Evolutionary conservation across 2,797 vertebrate genomes (phyloP).

Genomic region (Tachyglossus aculeatus): DNA sequence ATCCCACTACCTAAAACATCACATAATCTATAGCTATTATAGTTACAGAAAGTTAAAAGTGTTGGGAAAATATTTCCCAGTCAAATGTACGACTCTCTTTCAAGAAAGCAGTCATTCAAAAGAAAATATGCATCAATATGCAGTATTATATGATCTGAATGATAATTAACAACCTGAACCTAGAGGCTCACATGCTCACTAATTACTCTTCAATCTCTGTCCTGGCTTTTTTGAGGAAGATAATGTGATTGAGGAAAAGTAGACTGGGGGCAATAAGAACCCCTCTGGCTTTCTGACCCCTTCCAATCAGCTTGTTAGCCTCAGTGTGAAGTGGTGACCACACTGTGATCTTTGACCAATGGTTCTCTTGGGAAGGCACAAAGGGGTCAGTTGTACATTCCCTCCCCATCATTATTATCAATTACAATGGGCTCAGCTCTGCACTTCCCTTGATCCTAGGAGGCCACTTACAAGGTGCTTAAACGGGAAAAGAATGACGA

Average conservation of each 20-base stretch:
- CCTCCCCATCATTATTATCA: constrained; percentile 45
- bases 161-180: too few relatives aligned
- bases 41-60: constrained; percentile 27
- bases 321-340: background rate
- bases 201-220: accelerated
- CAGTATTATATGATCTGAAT: too few relatives aligned
- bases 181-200: background rate
- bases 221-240: background rate
- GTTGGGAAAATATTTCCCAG: constrained; percentile 6
- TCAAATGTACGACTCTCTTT: background rate
- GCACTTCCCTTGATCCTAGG: constrained; percentile 21
- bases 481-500: background rate
- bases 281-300: constrained; percentile 20
- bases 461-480: background rate
- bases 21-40: constrained; percentile 29
- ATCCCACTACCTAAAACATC: constrained; percentile 14
- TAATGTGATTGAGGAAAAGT: background rate
- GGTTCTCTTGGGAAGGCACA: constrained; percentile 19
- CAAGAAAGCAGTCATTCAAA: background rate
- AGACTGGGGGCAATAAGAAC: background rate
- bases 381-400: constrained; percentile 40
- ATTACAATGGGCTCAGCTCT: constrained; percentile 44
- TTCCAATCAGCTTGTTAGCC: constrained; percentile 37
- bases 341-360: constrained; percentile 17
- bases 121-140: too few relatives aligned